Percentiles rank a stretch among this genome's conserved stretches.
These are phyloP conservation scores for Lordiphosa clarofinis DNA, from an alignment of 1,140 invertebrate species.

Conservation along the genomic window DNA sequence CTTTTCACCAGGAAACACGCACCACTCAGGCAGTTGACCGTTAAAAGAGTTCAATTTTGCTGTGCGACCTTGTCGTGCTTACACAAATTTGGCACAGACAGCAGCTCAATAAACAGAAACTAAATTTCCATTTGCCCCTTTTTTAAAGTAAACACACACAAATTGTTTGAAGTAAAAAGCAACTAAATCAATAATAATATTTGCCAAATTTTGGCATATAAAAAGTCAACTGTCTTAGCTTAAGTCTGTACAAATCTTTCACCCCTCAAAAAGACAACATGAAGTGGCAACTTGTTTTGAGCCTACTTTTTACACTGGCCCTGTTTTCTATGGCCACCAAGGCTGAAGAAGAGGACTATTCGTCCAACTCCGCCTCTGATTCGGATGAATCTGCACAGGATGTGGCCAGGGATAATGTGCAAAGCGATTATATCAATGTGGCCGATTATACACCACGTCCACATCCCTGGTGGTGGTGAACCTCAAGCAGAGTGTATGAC, in stretches of 20 bases:
- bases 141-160: not conserved
- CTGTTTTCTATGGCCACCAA: not conserved
- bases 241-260: not conserved
- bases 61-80: not conserved
- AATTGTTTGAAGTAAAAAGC: not conserved
- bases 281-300: constrained; percentile 3
- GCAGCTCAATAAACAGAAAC: not conserved
- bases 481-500: too few relatives aligned
- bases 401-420: not conserved
- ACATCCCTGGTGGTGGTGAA: constrained; percentile 3
- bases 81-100: not conserved
- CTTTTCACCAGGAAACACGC: constrained; percentile 63
- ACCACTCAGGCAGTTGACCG: constrained; percentile 5
- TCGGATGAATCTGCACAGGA: not conserved
- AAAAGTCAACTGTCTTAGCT: not conserved
- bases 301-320: not conserved
- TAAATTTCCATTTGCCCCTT: not conserved
- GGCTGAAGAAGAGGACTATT: not conserved
- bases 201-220: constrained; percentile 7
- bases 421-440: not conserved
- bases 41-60: constrained; percentile 1
- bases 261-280: not conserved
- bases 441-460: not conserved
- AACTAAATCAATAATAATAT: constrained; percentile 7
- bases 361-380: not conserved